A percentile compares a stretch with the other conserved stretches of the same genome.
phyloP scores from a whole-genome alignment of 2,888 invertebrate species.

The Ptilodon capucinus region DNA sequence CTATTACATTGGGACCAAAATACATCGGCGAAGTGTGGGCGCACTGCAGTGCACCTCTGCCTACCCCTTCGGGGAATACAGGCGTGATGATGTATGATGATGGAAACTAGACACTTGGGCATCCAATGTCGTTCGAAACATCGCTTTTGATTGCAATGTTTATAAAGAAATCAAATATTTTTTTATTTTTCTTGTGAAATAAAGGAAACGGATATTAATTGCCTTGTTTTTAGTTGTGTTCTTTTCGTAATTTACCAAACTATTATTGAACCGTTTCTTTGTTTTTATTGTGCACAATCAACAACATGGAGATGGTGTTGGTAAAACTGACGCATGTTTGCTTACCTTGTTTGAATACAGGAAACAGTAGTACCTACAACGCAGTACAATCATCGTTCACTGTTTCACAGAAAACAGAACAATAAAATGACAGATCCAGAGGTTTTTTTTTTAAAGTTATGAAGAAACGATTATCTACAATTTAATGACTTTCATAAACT shows the following conservation, averaged over 20 bases:
- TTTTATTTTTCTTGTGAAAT: background rate
- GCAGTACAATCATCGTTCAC: background rate
- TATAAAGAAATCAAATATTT: background rate
- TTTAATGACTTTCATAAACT: too few species aligned
- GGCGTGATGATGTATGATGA: too few species aligned
- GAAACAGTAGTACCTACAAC: background rate
- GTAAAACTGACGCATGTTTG: background rate
- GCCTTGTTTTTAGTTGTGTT: background rate
- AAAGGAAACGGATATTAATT: background rate
- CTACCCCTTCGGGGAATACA: too few species aligned
- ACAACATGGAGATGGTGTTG: background rate
- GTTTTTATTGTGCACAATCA: background rate
- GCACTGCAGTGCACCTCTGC: too few species aligned
- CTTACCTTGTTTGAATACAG: background rate
- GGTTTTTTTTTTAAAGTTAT: too few species aligned
- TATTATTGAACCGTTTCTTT: background rate
- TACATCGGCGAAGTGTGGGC: too few species aligned
- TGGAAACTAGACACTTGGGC: constrained; percentile 8
- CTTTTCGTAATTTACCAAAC: background rate
- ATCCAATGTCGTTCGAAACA: constrained; percentile 13
- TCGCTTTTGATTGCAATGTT: background rate
- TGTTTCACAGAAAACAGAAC: background rate
- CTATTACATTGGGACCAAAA: too few species aligned
- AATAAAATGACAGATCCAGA: too few species aligned
- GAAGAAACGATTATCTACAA: too few species aligned